phyloP scores from a whole-genome alignment of 2,113 vertebrate genomes.

The Thamnophis sirtalis region DNA sequence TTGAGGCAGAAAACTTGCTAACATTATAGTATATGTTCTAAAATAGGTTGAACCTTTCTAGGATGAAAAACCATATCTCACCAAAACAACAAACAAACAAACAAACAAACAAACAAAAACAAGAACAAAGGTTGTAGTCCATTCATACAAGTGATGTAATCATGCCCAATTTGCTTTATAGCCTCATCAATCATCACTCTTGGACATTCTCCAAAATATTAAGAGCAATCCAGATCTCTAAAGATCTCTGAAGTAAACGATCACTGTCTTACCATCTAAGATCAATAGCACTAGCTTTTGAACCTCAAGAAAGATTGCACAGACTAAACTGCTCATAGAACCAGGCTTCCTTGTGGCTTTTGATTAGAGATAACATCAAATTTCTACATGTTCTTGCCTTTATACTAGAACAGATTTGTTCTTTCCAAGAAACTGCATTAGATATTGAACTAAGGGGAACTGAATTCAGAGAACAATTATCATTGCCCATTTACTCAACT shows the following conservation, averaged over 20 bases:
- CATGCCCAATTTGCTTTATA: background rate
- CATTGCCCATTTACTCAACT: background rate
- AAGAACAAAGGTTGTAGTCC: background rate
- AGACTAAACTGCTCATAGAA: background rate
- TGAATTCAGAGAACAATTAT: background rate
- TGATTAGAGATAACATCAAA: background rate
- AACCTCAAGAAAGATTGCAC: background rate
- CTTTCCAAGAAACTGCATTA: background rate
- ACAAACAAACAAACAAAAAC: background rate
- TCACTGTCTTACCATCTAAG: background rate
- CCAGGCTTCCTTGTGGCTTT: background rate
- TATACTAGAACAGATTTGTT: background rate
- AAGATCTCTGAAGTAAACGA: background rate
- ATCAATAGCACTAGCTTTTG: background rate
- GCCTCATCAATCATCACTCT: background rate
- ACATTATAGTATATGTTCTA: background rate
- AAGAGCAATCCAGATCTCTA: background rate
- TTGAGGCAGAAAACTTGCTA: background rate
- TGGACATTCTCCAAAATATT: background rate
- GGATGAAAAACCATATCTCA: background rate
- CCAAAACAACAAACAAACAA: background rate
- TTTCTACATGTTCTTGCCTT: background rate
- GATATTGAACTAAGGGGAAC: background rate
- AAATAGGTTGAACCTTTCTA: background rate
- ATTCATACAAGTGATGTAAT: background rate